Evolutionary conservation across 2,113 vertebrate genomes (phyloP), one percentile per base, ranked within the genome.

Genomic region (Oplegnathus fasciatus): DNA sequence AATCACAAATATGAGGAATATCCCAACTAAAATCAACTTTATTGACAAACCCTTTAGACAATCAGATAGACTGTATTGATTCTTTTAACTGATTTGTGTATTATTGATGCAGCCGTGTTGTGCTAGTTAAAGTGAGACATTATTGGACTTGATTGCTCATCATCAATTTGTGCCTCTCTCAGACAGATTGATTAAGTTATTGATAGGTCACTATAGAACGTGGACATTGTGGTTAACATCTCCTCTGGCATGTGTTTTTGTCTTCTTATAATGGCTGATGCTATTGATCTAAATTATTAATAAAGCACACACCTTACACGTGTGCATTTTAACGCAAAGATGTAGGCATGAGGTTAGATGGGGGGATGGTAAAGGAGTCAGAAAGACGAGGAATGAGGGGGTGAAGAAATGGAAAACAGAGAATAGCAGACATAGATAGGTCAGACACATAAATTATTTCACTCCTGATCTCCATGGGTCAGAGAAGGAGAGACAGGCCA

Each of bases 181-280:
- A 76, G 78, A 85, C 74, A 67, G 48, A 90, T 70, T 76, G 91
- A 91, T 92, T 79, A 82, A 50, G 55, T 74, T 89, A 92, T 86
- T 78, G 91, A 93, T 83, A 37, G 50, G 52, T 76, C 82, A 62
- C 87, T 82, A 44, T 34, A 64, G 54, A 81, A 70, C 58, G 79
- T 30, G 28, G 58, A 54, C 65, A 62, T 22, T 46, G 66, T 65
- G 70, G 82, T 72, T 20, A 58, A 62, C 78, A 65, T 86, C 40
- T 85, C 70, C 50, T 34, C 58, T 28, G 52, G 74, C 57, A 57
- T 78, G 74, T 58, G 72, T 86, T 77, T 37, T 77, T 79, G 32
- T 78, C 65, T 60, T 57, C 52, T 78, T 68, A 66, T 70, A 85
- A 80, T 86, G 68, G 74, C 61, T 37, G 34, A 68, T 40, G 42